A percentile compares a stretch with the other conserved stretches of the same genome.
phyloP scores from a whole-genome alignment of 1,140 invertebrate species.

The Homarus americanus region DNA sequence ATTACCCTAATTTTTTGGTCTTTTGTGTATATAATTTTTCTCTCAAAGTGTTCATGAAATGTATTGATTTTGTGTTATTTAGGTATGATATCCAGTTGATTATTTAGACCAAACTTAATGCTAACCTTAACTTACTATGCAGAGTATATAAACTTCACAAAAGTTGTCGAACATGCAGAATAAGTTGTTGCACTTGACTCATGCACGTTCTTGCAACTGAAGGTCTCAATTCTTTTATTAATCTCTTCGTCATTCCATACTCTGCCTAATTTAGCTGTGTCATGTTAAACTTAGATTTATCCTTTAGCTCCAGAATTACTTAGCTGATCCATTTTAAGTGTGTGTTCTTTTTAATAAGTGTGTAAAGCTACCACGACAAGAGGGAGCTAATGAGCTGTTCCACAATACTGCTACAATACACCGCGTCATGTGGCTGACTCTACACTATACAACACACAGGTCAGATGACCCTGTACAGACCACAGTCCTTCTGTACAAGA shows the following conservation, averaged over 20 bases:
- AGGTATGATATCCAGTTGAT: slow-evolving; percentile 12
- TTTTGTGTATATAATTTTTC: too few relatives aligned
- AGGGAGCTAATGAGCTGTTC: too few relatives aligned
- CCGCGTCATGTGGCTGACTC: too few relatives aligned
- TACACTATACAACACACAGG: too few relatives aligned
- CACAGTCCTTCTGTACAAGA: background rate
- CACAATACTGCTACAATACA: too few relatives aligned
- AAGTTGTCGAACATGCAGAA: slow-evolving; percentile 50
- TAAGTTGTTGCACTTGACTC: slow-evolving; percentile 34
- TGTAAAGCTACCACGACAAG: too few relatives aligned
- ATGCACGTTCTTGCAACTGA: slow-evolving; percentile 59
- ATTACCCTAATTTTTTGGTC: too few relatives aligned
- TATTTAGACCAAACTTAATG: slow-evolving; percentile 57
- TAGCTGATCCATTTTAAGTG: slow-evolving; percentile 23
- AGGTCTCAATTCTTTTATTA: slow-evolving; percentile 28
- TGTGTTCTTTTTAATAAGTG: background rate
- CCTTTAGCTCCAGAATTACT: slow-evolving; percentile 24
- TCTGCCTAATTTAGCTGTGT: slow-evolving; percentile 61
- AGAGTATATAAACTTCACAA: slow-evolving; percentile 68
- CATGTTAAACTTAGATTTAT: slow-evolving; percentile 19
- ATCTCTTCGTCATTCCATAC: slow-evolving; percentile 41
- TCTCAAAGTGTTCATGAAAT: background rate
- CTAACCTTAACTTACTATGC: slow-evolving; percentile 68
- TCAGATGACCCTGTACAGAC: too few relatives aligned
- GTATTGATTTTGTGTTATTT: background rate